Base-by-base conservation (phyloP, 2,113 vertebrate species). In the Isurus oxyrinchus region DNA sequence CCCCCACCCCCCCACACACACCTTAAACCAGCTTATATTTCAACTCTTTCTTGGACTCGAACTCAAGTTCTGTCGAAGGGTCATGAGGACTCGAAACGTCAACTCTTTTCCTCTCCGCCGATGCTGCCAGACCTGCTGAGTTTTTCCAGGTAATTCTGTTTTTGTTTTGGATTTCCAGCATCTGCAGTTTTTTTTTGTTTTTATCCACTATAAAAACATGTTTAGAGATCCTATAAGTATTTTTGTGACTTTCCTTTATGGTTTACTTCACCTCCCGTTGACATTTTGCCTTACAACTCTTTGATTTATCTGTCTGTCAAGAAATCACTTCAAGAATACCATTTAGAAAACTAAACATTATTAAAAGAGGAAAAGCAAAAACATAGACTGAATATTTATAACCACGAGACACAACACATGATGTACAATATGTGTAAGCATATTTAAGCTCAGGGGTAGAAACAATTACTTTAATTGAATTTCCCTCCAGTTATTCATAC, bases 401-500 rank as follows among this genome's bases (percentile, higher is more conserved):
- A 27, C 25, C 21, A 16, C 23, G 13, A 27, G 8, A 49, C 25
- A 23, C 5, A 31, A 53, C 63, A 53, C 8, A 69, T 49, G 6
- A 27, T 55, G 25, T 94, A 16, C 55, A 55, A 53, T 95, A 76
- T 76, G 35, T 72, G 53, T 55, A 55, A 49, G 61, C 11, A 49
- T 19, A 21, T 66, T 35, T 35, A 40, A 57, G 40, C 44, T n/a
- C 61, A 63, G 40, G 59, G 63, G 35, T 66, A 55, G 53, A 72
- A 91, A 96, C 53, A 61, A 69, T 57, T 96, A 57, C 31, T 55
- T 96, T 91, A 66, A 49, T 66, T 40, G 31, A n/a, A 31, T 31
- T 13, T 93, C 49, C 66, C 49, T 72, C 53, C 96, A 96, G n/a
- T 96, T 93, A 96, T 72, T 91, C 35, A 40, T 57, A 40, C 49